Base-by-base conservation (phyloP, 2,888 invertebrate species). In the Erpobdella octoculata region DNA sequence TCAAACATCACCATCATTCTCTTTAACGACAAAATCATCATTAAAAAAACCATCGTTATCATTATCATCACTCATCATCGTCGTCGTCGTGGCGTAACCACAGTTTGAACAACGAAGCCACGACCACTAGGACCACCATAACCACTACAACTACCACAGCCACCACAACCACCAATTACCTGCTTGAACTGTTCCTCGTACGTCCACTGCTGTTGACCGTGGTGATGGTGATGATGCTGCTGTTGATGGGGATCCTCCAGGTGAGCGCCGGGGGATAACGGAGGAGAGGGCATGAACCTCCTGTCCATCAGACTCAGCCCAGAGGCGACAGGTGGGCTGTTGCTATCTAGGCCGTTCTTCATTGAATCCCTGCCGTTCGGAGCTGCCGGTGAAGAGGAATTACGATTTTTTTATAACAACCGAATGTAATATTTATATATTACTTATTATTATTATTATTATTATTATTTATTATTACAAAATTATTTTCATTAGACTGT, bases 141-240 rank as follows among this genome's bases (percentile, higher is more conserved):
- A n/a, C n/a, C n/a, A n/a, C n/a, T n/a, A n/a, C n/a, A n/a, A n/a
- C n/a, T n/a, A n/a, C n/a, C n/a, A n/a, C n/a, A n/a, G n/a, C n/a
- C 18, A 41, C 18, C 18, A 9, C 41, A 41, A 41, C 21, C 53
- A 18, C 33, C 6, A 66, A 75, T 89, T 86, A 97, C 97, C 92
- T 98, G 97, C 89, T 96, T 97, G 88, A 97, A 97, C 87, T 97
- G 97, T 86, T 97, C 97, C 85, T 97, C 97, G 85, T 95, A 97
- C 80, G 94, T 93, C 95, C 96, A 97, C 81, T 89, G 89, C 78
- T 77, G 77, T 35, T 73, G 74, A 1, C 96, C 96, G 81, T 89
- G 89, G 78, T 76, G 76, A 35, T 73, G 74, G 2, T 64, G 37
- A 68, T 59, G n/a, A 25, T 48, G 48, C 21, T 69, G 69, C 12